Evolutionary conservation across 2,113 vertebrate genomes (phyloP).

Genomic region (Urocynchramus pylzowi): DNA sequence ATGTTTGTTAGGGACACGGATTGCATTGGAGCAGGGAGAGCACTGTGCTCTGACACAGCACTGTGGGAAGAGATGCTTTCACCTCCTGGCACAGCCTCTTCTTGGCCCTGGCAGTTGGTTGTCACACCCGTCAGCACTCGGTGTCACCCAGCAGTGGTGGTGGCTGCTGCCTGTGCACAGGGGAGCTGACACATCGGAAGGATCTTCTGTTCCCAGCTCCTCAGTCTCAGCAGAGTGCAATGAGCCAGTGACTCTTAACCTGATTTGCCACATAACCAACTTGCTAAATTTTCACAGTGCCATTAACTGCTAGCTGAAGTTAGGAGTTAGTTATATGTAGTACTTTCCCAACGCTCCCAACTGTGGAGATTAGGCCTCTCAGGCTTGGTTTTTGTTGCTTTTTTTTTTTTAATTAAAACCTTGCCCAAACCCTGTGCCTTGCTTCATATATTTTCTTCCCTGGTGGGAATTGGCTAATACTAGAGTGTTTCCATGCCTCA

Average conservation of each 20-base stretch:
- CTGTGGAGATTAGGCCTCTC: background rate
- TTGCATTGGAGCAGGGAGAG: background rate
- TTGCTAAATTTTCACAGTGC: background rate
- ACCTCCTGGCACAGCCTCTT: background rate
- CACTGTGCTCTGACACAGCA: background rate
- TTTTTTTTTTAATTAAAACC: background rate
- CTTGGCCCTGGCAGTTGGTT: background rate
- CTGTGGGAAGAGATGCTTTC: background rate
- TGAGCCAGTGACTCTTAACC: background rate
- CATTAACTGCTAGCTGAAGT: background rate
- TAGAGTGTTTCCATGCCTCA: background rate
- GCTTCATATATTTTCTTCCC: background rate
- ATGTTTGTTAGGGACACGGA: background rate
- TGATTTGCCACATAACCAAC: background rate
- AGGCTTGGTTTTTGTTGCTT: background rate
- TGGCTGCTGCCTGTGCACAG: background rate
- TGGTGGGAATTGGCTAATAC: background rate
- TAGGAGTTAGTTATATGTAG: background rate
- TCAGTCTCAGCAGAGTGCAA: rapidly evolving
- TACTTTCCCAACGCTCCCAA: rapidly evolving
- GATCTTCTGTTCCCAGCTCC: background rate
- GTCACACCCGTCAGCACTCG: background rate
- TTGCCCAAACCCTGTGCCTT: background rate
- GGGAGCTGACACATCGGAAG: background rate
- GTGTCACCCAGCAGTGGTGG: background rate